Conservation (phyloP, 2,797 vertebrate genomes). For the Threskiornis aethiopicus region DNA sequence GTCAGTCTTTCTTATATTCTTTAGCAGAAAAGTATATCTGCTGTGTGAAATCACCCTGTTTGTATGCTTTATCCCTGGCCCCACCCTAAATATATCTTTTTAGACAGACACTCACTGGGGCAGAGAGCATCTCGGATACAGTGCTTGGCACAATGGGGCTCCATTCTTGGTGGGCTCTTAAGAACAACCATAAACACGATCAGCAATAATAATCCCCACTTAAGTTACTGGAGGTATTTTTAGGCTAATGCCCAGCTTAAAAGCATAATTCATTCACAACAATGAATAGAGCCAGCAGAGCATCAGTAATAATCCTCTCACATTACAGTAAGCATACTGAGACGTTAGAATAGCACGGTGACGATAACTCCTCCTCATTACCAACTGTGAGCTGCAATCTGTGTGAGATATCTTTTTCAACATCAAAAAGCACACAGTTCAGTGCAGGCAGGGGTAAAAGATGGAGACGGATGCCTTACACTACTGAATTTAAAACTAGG, state of each 20-base stretch:
- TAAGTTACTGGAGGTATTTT: slow-evolving; percentile 35
- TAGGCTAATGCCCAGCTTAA: slow-evolving; percentile 44
- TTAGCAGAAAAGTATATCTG: not conserved
- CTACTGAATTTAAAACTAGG: not conserved
- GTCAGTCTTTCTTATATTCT: not conserved
- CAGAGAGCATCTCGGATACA: not conserved
- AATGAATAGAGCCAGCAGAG: slow-evolving; percentile 46
- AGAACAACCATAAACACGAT: not conserved
- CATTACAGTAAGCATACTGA: slow-evolving; percentile 25
- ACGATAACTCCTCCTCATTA: slow-evolving; percentile 27
- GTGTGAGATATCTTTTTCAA: not conserved
- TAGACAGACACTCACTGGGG: not conserved
- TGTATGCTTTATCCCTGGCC: not conserved
- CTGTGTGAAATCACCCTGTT: not conserved
- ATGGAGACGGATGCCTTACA: not conserved
- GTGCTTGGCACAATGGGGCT: not conserved
- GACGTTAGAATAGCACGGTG: not conserved
- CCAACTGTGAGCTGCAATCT: slow-evolving; percentile 22
- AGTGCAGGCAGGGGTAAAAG: not conserved
- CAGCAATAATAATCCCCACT: slow-evolving; percentile 15
- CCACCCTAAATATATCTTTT: not conserved
- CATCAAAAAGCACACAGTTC: not conserved
- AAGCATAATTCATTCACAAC: slow-evolving; percentile 46
- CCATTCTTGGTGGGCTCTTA: not conserved
- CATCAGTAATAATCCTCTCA: slow-evolving; percentile 60